Conservation (phyloP, 2,797 vertebrate species). For the Sebastes itinus region DNA sequence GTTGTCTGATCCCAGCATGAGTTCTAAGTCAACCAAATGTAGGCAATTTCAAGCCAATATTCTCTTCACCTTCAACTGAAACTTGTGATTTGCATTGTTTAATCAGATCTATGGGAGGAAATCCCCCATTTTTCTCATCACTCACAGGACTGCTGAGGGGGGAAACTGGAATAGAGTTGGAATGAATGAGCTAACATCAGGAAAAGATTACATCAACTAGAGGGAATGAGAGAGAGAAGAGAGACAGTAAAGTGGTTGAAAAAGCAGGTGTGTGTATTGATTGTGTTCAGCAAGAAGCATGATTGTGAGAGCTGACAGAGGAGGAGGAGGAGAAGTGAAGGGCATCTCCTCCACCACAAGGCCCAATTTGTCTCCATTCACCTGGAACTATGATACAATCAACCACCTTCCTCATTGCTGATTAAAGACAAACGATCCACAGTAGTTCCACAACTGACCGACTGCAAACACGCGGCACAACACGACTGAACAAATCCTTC, state of each 20-base stretch:
- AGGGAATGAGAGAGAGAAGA: background rate
- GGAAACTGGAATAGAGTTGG: background rate
- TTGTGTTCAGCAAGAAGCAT: conserved; percentile 21
- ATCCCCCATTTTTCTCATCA: background rate
- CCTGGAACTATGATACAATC: conserved; percentile 36
- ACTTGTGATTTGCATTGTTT: background rate
- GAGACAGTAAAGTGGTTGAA: background rate
- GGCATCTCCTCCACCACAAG: conserved; percentile 43
- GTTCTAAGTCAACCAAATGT: background rate
- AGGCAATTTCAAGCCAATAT: background rate
- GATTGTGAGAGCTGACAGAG: conserved; percentile 14
- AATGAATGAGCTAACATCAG: background rate
- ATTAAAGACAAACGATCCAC: conserved; percentile 10
- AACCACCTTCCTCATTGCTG: background rate
- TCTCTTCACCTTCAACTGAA: no score
- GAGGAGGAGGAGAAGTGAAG: conserved; percentile 41
- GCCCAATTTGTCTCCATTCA: conserved; percentile 40
- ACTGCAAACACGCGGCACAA: background rate
- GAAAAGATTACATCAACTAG: conserved; percentile 25
- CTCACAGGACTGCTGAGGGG: background rate
- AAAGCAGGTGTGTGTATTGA: conserved; percentile 31
- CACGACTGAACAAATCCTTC: background rate
- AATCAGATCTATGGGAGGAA: background rate
- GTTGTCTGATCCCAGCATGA: background rate
- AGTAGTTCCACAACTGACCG: background rate